Base-by-base conservation (phyloP, 1,140 invertebrate species). In the Trichomalopsis sarcophagae region DNA sequence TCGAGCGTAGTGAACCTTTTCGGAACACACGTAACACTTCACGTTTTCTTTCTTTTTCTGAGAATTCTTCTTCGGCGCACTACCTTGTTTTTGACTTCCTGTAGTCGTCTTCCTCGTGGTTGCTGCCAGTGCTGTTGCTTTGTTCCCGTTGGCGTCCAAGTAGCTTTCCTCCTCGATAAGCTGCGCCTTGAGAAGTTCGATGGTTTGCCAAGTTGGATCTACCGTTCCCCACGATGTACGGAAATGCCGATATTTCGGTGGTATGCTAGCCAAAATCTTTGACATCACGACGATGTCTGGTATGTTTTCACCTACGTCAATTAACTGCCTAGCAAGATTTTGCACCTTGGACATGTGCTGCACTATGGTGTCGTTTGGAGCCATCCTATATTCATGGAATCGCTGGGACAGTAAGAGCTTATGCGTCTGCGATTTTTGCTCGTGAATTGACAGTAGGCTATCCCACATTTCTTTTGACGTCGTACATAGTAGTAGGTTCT, bases 211-310 rank as follows among this genome's bases (percentile, higher is more conserved):
- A 4, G 44, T 40, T 6, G 50, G 23, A n/a, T 69, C 71, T 2
- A 87, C 86, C 14, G 84, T 88, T 33, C 87, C 87, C 86, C 88
- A 89, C 0, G 84, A 86, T 2, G 86, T 87, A 0, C 81, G 13
- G 0, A 89, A 73, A 23, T 75, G 27, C 13, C 76, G 83, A 23
- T 75, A 88, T 30, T 86, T 88, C 47, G 71, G 0, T 0, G 87
- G 84, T 10, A 88, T 10, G 30, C 82, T 87, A 0, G 55, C 84
- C 0, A 89, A n/a, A 14, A 87, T 85, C 79, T 89, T 89, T 0
- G 86, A 82, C 84, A 88, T 88, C 0, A 89, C 79, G 0, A 81
- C 44, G 4, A 82, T 9, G n/a, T 88, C 83, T 6, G 87, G 87
- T 0, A 89, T 30, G 1, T 23, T 68, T 68, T 88, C 82, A 2